A percentile compares a stretch with the other conserved stretches of the same genome.
Evolutionary conservation across 2,888 invertebrate genomes (phyloP).

Genomic region (Diaperis boleti): DNA sequence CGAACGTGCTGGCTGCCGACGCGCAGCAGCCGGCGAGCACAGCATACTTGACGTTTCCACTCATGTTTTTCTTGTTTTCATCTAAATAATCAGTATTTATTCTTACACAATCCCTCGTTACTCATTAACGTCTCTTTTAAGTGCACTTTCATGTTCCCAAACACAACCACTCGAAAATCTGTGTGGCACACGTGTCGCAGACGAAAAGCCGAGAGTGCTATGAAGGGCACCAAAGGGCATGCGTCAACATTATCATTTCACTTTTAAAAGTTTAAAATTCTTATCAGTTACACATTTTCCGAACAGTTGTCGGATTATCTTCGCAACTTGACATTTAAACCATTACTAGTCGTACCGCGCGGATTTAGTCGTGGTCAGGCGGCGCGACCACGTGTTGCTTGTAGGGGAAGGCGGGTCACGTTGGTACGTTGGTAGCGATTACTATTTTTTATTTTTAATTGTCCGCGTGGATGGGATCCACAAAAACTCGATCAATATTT

Average conservation of each 20-base stretch:
- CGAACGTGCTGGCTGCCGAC: slow-evolving; percentile 73
- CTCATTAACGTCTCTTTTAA: background rate
- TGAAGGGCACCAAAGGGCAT: background rate
- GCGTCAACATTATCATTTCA: background rate
- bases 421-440: too few species aligned
- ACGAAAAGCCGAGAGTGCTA: background rate
- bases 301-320: slow-evolving; percentile 7
- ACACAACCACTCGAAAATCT: background rate
- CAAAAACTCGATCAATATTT: too few species aligned
- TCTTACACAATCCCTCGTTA: background rate
- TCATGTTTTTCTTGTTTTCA: slow-evolving; percentile 18
- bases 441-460: too few species aligned
- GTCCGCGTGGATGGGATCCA: too few species aligned
- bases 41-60: slow-evolving; percentile 61
- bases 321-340: slow-evolving; percentile 32
- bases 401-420: background rate
- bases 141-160: background rate
- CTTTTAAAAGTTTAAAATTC: background rate
- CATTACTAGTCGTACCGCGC: slow-evolving; percentile 6
- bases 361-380: slow-evolving; percentile 30
- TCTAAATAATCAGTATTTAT: background rate
- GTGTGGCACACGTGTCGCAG: background rate
- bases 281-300: slow-evolving; percentile 12
- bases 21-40: slow-evolving; percentile 74
- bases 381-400: background rate